Conservation (phyloP, 2,888 invertebrate species). For the Pteria penguin region DNA sequence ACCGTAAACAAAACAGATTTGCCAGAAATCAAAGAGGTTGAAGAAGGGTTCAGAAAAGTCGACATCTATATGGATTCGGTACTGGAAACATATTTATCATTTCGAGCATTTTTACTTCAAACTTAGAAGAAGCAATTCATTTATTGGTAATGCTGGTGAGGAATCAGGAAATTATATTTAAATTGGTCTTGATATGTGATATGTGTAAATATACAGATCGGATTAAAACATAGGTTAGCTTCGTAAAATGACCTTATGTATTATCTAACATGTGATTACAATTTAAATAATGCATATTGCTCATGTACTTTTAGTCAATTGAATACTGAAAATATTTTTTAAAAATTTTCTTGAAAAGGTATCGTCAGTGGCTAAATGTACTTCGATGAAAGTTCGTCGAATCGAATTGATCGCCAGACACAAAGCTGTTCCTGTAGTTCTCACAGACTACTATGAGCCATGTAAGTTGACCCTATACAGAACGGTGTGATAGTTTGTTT, state of each 20-base stretch:
- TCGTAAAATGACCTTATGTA: no score
- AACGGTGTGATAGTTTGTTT: no score
- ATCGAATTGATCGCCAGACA: conserved; percentile 16
- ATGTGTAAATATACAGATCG: not conserved
- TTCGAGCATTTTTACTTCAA: no score
- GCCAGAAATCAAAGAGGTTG: conserved; percentile 3
- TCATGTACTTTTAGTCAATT: no score
- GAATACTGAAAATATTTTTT: not conserved
- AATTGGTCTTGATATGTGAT: no score
- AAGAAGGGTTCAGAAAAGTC: conserved; percentile 4
- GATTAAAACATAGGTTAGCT: no score
- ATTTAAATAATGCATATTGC: not conserved
- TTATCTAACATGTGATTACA: not conserved
- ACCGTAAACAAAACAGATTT: not conserved
- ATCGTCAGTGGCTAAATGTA: conserved; percentile 1
- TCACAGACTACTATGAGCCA: conserved; percentile 32
- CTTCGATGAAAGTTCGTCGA: conserved; percentile 11
- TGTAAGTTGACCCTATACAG: no score
- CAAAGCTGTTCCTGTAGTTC: conserved; percentile 8
- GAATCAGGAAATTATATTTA: no score
- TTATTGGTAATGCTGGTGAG: no score
- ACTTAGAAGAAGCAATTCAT: no score
- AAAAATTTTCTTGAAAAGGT: conserved; percentile 3
- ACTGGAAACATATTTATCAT: not conserved
- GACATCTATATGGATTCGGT: conserved; percentile 30